Evolutionary conservation across 37 sponge, comb jelly and placozoan genomes (phyloP), one percentile per base, ranked within the genome.

Genomic region (Agelas oroides): DNA sequence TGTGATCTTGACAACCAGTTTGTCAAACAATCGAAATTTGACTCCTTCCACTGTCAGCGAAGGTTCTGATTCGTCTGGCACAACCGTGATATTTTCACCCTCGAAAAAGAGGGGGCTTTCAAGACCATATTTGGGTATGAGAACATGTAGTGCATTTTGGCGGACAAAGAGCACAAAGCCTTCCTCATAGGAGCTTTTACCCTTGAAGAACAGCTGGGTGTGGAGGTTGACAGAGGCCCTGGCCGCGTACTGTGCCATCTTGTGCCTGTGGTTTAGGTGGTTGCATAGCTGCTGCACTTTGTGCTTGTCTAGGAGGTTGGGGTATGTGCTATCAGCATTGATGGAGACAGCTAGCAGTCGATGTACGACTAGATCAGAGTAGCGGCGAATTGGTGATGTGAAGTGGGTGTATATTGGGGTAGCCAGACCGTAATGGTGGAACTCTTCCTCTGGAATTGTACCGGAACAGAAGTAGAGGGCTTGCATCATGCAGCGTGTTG

Each of bases 401-500:
- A 96, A 98, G 72, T 98, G 99, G 52, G 99, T 98, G 81, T 98
- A 98, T 53, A 96, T 94, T 28, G 93, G 91, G 15, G 92, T 89
- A 60, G 99, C 99, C 53, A 98, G 82, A 28, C 99, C 99, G 65
- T 96, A 98, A 59, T 98, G 99, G 69, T 79, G 91, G 84, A 84
- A 98, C 54, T 98, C 92, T n/a, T 73, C 91, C 20, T 77, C 59
- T 0, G 92, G 91, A 12, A 91, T 17, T 21, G 90, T 87, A 14
- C 99, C 99, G 35, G 99, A 96, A 65, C 95, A 94, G 88, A 98
- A 98, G 84, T 98, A 98, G 39, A 96, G 61, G 13, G 99, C 99
- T 71, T 98, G 99, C 99, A 94, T 96, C 99, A 98, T 98, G 83
- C 96, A 98, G 19, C 99, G 79, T 52, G 99, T 98, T 28, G 93